phyloP scores from a whole-genome alignment of 92 coral and sea anemone genomes.

The Actinostola sp. region DNA sequence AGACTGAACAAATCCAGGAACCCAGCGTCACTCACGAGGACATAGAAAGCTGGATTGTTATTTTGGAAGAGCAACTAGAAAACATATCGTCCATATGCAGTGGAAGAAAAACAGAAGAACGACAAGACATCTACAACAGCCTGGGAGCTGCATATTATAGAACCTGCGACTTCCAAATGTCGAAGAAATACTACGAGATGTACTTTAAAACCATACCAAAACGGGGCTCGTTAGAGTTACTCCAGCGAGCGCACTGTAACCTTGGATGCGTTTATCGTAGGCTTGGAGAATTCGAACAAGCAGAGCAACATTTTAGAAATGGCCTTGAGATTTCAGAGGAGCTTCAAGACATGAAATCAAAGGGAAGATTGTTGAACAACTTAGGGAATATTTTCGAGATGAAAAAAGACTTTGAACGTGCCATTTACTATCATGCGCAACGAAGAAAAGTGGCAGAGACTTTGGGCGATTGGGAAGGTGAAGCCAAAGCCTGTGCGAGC shows the following conservation, averaged over 20 bases:
- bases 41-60: constrained; percentile 28
- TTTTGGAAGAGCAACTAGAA: constrained; percentile 22
- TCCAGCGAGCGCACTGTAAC: constrained; percentile 83
- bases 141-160: constrained; percentile 68
- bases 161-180: constrained; percentile 58
- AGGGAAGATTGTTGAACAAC: constrained; percentile 79
- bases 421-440: constrained; percentile 75
- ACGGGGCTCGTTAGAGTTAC: constrained; percentile 27
- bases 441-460: constrained; percentile 68
- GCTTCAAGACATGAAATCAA: constrained; percentile 58
- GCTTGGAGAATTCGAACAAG: constrained; percentile 73
- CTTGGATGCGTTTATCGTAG: constrained; percentile 79
- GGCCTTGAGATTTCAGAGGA: constrained; percentile 77
- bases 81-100: constrained; percentile 5
- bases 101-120: constrained; percentile 15
- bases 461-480: constrained; percentile 76
- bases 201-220: constrained; percentile 52
- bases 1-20: too few species aligned
- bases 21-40: not conserved
- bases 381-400: constrained; percentile 91
- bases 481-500: constrained; percentile 83
- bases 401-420: constrained; percentile 79
- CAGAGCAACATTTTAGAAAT: constrained; percentile 67
- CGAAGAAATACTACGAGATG: constrained; percentile 63
- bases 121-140: constrained; percentile 20